Base-by-base conservation (phyloP, 2,113 vertebrate species). In the Hiodon tergisus region DNA sequence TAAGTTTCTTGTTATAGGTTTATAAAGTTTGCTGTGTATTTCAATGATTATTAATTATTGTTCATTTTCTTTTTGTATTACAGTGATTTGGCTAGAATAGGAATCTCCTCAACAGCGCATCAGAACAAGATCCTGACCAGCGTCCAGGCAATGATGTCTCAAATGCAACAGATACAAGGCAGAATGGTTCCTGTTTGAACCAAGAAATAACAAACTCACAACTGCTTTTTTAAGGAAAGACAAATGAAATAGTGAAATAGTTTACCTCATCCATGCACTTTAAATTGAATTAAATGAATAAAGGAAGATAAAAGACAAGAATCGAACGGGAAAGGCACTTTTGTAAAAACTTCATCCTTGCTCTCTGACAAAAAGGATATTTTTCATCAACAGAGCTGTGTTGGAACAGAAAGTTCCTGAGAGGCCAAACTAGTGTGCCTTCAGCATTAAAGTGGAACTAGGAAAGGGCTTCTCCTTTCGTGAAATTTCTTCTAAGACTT, bases 181-280 rank as follows among this genome's bases (percentile, higher is more conserved):
- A 93, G 94, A 85, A 99, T 98, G 95, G 94, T 97, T 89, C 95
- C 97, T 4, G 97, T 98, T 90, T 99, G 94, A 99, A 89, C 81
- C 86, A 84, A 88, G 80, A 55, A 83, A 85, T 85, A 88, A 83
- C 76, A 82, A 88, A 91, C 89, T 90, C 13, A 87, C 81, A 89
- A 93, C 92, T 92, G 54, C 65, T 68, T 88, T 91, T 67, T 67
- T 67, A 67, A 57, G 73, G 69, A 67, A 77, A 87, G 80, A 86
- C 77, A 86, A 73, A 81, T 60, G 78, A 88, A 86, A 76, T 85
- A 85, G 92, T 87, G 91, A 94, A 93, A 94, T 98, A 94, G 94
- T 97, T 96, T 95, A 98, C 95, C 95, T 98, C 95, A 95, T 96
- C 91, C 94, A 93, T 94, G 97, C 97, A 99, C 97, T 98, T 98